These are phyloP conservation scores for Champsocephalus esox DNA, from an alignment of 2,797 vertebrate genomes.

Conservation along the genomic window DNA sequence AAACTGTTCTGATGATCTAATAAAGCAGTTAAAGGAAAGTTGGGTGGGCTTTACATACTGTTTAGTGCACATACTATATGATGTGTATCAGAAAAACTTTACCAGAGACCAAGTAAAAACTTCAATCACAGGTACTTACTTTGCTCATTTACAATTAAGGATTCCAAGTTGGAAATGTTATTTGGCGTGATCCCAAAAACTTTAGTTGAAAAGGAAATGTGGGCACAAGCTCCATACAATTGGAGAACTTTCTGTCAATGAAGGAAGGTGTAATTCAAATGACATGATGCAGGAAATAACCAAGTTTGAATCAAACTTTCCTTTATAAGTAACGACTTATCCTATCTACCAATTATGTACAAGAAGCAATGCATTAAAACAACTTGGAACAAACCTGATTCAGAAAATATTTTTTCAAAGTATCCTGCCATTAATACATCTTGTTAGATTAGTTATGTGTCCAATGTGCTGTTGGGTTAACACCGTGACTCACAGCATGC, in stretches of 20 bases:
- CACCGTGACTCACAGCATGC: not conserved
- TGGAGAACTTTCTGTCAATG: not conserved
- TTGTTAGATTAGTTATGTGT: not conserved
- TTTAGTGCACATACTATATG: not conserved
- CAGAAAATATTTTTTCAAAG: not conserved
- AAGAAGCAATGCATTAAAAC: too few relatives aligned
- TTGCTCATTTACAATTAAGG: not conserved
- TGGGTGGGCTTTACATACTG: constrained; percentile 18
- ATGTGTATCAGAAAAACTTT: not conserved
- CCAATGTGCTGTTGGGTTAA: not conserved
- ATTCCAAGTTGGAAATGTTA: not conserved
- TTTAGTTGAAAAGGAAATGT: not conserved
- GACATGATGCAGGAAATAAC: not conserved
- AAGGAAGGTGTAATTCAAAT: not conserved
- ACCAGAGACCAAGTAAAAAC: constrained; percentile 4
- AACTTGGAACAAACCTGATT: not conserved
- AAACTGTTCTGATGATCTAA: constrained; percentile 30
- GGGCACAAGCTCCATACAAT: not conserved
- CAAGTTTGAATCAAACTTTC: not conserved
- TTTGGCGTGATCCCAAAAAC: not conserved
- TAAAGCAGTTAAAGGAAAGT: constrained; percentile 25
- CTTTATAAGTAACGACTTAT: not conserved
- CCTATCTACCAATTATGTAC: too few relatives aligned
- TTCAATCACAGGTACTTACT: not conserved
- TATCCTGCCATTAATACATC: not conserved